Conservation (phyloP, 2,113 vertebrate species). For the Amblyopsis rosae region DNA sequence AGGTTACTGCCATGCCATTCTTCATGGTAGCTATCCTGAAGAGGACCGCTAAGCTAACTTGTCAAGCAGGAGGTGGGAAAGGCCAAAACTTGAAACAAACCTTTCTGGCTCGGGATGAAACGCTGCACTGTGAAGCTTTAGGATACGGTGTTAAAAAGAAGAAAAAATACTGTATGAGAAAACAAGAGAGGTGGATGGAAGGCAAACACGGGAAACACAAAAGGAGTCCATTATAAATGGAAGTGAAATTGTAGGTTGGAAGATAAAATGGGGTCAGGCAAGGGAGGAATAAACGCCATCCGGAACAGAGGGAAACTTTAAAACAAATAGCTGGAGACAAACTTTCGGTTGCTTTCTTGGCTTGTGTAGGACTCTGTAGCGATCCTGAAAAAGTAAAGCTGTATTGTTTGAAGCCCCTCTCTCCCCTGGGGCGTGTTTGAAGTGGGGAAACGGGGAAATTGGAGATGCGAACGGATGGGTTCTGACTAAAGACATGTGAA, state of each 20-base stretch:
- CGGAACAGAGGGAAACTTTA: slow-evolving; percentile 51
- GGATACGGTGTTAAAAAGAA: no score
- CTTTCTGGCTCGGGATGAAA: no score
- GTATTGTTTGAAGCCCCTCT: slow-evolving; percentile 51
- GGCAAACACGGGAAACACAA: background rate
- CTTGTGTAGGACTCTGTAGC: slow-evolving; percentile 50
- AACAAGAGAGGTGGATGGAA: background rate
- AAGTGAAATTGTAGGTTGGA: background rate
- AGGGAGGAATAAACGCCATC: slow-evolving; percentile 46
- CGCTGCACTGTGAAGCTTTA: no score
- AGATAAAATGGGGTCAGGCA: slow-evolving; percentile 56
- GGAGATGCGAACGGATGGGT: slow-evolving; percentile 35
- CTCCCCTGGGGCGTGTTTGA: slow-evolving; percentile 56
- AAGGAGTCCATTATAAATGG: no score
- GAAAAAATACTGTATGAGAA: background rate
- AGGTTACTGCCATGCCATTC: no score
- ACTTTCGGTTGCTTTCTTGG: slow-evolving; percentile 54
- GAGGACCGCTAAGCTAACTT: no score
- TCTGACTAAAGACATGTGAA: slow-evolving; percentile 49
- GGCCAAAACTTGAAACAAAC: no score
- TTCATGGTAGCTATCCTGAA: no score
- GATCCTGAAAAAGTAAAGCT: slow-evolving; percentile 39
- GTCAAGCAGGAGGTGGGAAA: no score
- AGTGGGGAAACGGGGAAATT: slow-evolving; percentile 38
- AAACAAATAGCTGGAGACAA: slow-evolving; percentile 58